A percentile compares a stretch with the other conserved stretches of the same genome.
Conservation (phyloP, 2,888 invertebrate genomes). For the Polymixis flavicincta region DNA sequence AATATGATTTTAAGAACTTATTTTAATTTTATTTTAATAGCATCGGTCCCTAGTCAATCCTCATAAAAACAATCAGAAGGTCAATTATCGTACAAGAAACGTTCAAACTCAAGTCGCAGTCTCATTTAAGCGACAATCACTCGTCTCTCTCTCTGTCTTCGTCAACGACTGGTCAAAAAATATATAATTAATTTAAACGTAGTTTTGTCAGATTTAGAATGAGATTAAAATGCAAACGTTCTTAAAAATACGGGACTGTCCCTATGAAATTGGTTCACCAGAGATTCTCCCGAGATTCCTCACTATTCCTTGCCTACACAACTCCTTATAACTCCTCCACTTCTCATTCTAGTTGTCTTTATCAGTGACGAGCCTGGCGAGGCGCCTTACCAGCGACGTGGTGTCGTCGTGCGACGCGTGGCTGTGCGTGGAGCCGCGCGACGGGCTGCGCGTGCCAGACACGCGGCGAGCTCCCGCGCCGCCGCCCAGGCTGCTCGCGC, state of each 20-base stretch:
- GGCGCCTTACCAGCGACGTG: constrained; percentile 93
- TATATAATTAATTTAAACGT: background rate
- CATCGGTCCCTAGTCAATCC: background rate
- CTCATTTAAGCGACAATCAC: background rate
- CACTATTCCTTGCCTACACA: background rate
- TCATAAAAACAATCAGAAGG: background rate
- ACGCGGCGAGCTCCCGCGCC: constrained; percentile 69
- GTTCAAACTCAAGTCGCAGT: background rate
- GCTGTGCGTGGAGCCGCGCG: constrained; percentile 92
- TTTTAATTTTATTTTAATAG: background rate
- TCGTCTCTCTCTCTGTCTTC: background rate
- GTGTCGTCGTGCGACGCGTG: constrained; percentile 90
- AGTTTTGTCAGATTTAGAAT: background rate
- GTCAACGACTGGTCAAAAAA: background rate
- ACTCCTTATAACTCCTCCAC: no score
- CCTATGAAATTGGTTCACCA: background rate
- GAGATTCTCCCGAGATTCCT: background rate
- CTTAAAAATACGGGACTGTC: background rate
- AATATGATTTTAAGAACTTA: background rate
- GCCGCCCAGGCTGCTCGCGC: constrained; percentile 73
- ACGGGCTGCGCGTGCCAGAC: constrained; percentile 92
- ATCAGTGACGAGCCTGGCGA: constrained; percentile 91
- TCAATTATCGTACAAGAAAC: background rate
- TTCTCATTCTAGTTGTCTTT: constrained; percentile 65
- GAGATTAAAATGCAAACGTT: background rate